Percentiles rank a stretch among this genome's conserved stretches.
Evolutionary conservation across 92 coral and sea anemone species (phyloP).

Genomic region (Muricea muricata): DNA sequence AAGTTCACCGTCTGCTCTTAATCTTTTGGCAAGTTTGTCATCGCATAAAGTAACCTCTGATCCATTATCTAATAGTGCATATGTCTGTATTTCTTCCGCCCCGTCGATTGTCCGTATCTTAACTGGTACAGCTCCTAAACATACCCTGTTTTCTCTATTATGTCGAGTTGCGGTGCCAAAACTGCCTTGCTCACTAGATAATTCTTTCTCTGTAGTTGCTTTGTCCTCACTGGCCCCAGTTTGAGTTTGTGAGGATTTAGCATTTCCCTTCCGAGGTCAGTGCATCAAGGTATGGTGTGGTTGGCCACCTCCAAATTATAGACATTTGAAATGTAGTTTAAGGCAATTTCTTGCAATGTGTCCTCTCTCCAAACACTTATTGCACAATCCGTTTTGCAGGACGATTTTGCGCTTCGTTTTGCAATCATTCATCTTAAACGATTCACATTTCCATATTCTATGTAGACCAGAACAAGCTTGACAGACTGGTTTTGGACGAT

Average conservation of each 20-base stretch:
- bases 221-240: too few relatives aligned
- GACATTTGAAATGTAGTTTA: slow-evolving; percentile 49
- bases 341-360: slow-evolving; percentile 43
- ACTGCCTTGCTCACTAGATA: too few relatives aligned
- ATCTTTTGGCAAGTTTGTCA: slow-evolving; percentile 45
- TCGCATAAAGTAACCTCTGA: slow-evolving; percentile 74
- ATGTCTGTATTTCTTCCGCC: not conserved
- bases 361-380: slow-evolving; percentile 68
- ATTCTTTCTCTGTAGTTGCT: too few relatives aligned
- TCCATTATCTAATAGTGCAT: slow-evolving; percentile 70
- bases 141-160: not conserved
- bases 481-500: slow-evolving; percentile 19
- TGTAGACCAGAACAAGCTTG: slow-evolving; percentile 52
- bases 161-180: too few relatives aligned
- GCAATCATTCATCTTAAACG: slow-evolving; percentile 43
- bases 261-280: too few relatives aligned
- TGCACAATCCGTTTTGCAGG: slow-evolving; percentile 59
- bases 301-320: slow-evolving; percentile 40
- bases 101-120: not conserved
- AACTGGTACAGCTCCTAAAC: not conserved
- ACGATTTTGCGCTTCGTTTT: slow-evolving; percentile 45
- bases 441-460: slow-evolving; percentile 67
- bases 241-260: too few relatives aligned
- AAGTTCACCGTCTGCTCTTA: slow-evolving; percentile 48
- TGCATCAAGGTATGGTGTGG: slow-evolving; percentile 67